Evolutionary conservation across 2,888 invertebrate species (phyloP).

Genomic region (Cryptophagus acutangulus): DNA sequence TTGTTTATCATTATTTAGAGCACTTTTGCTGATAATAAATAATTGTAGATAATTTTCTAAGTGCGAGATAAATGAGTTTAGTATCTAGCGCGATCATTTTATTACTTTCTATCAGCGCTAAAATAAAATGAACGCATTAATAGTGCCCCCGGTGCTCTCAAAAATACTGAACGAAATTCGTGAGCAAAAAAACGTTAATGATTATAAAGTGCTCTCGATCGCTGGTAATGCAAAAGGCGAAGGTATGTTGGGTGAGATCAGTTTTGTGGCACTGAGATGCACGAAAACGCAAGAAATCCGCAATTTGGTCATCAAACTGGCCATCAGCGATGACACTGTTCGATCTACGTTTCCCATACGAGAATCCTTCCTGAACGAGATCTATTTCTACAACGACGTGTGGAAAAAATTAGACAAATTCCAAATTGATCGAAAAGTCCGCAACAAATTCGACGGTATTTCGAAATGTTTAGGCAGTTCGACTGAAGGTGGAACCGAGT

Average conservation of each 20-base stretch:
- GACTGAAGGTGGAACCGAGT: constrained; percentile 4
- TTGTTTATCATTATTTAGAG: too few relatives aligned
- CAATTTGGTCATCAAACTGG: constrained; percentile 17
- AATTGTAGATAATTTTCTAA: too few relatives aligned
- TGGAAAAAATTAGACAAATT: constrained; percentile 8
- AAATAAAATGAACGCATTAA: too few relatives aligned
- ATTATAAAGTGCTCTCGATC: too few relatives aligned
- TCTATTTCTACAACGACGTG: constrained; percentile 10
- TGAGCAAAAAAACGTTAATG: too few relatives aligned
- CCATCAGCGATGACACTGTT: constrained; percentile 13
- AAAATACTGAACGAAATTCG: too few relatives aligned
- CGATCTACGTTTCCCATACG: constrained; percentile 7
- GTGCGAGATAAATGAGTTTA: too few relatives aligned
- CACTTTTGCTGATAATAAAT: too few relatives aligned
- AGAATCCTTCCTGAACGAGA: constrained; percentile 9
- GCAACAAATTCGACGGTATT: constrained; percentile 3
- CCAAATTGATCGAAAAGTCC: constrained; percentile 1
- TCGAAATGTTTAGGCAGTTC: constrained; percentile 7
- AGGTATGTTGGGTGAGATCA: constrained; percentile 18
- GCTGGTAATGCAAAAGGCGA: constrained; percentile 19
- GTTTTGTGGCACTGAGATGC: constrained; percentile 9
- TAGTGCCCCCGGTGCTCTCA: too few relatives aligned
- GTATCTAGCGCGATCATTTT: too few relatives aligned
- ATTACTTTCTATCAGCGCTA: too few relatives aligned
- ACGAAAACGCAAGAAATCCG: constrained; percentile 7